Base-by-base conservation (phyloP, 2,797 vertebrate genomes). In the Spea hammondii region DNA sequence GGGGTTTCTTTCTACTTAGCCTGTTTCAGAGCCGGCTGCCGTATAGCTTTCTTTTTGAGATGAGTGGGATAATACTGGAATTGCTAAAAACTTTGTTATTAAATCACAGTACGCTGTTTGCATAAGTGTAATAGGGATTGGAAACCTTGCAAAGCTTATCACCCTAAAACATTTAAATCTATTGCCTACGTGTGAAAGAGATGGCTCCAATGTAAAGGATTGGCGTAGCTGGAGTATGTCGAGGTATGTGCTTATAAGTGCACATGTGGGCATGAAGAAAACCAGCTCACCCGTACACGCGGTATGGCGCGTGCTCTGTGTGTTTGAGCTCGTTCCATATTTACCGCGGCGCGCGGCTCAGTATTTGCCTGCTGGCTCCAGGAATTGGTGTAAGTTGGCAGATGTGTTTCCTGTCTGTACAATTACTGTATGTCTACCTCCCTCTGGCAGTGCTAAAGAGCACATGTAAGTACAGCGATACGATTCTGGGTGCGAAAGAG, bases 281-380 rank as follows among this genome's bases (percentile, higher is more conserved):
- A 53, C 6, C 6, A 62, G 32, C 32, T 17, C 59, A 62, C 14
- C n/a, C 4, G 55, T 13, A 59, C 12, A 59, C 12, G 12, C 14
- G 32, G 9, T 62, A 5, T 6, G 4, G 59, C 14, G 32, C 59
- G 60, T 76, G 60, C 17, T 48, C 9, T 0, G 68, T 76, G 2
- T 0, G 81, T 71, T 78, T 69, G 0, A 0, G 0, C 5, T 0
- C 0, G 49, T 17, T 82, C 0, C 11, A 12, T 65, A 65, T 70
- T 84, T 86, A 72, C 14, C 77, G 83, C 9, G 85, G 83, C 79
- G 0, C 12, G 76, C 72, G 0, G 66, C 65, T 70, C 84, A 78
- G 85, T 86, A 73, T 83, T 4, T 86, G 84, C 85, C 85, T 88
- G 70, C 79, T 79, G 87, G 88, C 86, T 86, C 84, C 83, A 84